Conservation (phyloP, 92 coral and sea anemone species). For the Phenganax subtilis region DNA sequence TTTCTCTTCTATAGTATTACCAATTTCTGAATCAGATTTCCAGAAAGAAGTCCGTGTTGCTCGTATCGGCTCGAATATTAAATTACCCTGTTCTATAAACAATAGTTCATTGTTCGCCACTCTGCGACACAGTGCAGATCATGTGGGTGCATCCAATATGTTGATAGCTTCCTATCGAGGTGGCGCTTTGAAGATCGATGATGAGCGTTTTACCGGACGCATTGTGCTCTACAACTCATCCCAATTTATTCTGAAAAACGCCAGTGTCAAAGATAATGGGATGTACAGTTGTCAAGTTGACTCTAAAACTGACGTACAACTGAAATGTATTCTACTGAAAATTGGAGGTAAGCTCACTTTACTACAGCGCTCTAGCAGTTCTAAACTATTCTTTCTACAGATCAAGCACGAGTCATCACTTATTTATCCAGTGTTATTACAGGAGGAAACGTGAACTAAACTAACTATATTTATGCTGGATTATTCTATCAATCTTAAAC, state of each 20-base stretch:
- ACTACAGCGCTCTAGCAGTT: background rate
- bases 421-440: no score
- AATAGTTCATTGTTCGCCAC: background rate
- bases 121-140: background rate
- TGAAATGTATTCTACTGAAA: background rate
- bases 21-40: background rate
- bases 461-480: no score
- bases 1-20: background rate
- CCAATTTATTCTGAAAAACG: background rate
- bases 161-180: background rate
- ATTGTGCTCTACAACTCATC: background rate
- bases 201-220: background rate
- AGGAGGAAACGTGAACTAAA: no score
- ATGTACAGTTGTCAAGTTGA: background rate
- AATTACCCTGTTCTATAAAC: background rate
- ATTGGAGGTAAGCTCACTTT: conserved; percentile 10
- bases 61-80: background rate
- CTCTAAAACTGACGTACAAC: background rate
- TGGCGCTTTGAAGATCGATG: no score
- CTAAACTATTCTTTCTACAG: background rate
- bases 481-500: no score
- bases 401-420: background rate
- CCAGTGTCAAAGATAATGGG: conserved; percentile 7
- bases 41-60: background rate
- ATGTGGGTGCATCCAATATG: background rate